A percentile compares a stretch with the other conserved stretches of the same genome.
Conservation (phyloP, 1,140 invertebrate genomes). For the Plutomurus gul region DNA sequence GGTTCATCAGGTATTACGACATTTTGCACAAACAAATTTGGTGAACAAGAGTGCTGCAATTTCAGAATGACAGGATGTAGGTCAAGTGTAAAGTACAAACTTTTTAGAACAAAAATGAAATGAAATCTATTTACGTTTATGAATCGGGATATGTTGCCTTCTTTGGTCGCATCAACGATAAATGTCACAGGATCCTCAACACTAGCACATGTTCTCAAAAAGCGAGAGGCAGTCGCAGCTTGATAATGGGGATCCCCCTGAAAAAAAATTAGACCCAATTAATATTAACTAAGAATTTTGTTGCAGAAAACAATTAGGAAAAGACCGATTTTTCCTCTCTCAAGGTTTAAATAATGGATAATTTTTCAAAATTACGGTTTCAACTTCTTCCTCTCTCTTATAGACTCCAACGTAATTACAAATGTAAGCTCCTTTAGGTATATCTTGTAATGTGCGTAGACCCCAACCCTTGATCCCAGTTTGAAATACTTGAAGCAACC, state of each 20-base stretch:
- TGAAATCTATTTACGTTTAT: not conserved
- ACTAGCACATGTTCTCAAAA: not conserved
- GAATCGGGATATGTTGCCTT: not conserved
- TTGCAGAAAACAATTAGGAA: too few relatives aligned
- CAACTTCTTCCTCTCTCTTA: not conserved
- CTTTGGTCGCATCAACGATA: not conserved
- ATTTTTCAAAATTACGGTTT: not conserved
- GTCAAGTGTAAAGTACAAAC: too few relatives aligned
- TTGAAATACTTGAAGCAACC: not conserved
- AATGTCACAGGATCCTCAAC: not conserved
- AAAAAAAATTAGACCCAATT: too few relatives aligned
- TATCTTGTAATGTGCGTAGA: conserved; percentile 15
- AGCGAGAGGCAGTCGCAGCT: too few relatives aligned
- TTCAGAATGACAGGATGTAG: too few relatives aligned
- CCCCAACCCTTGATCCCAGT: not conserved
- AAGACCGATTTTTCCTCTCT: too few relatives aligned
- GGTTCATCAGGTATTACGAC: not conserved
- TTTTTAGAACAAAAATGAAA: too few relatives aligned
- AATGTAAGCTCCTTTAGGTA: conserved; percentile 10
- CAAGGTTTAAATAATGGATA: not conserved
- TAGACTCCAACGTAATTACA: not conserved
- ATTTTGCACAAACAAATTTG: not conserved
- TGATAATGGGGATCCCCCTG: too few relatives aligned
- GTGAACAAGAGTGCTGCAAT: conserved; percentile 1
- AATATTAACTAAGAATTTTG: too few relatives aligned